Evolutionary conservation across 2,113 vertebrate species (phyloP).

Genomic region (Naja naja): DNA sequence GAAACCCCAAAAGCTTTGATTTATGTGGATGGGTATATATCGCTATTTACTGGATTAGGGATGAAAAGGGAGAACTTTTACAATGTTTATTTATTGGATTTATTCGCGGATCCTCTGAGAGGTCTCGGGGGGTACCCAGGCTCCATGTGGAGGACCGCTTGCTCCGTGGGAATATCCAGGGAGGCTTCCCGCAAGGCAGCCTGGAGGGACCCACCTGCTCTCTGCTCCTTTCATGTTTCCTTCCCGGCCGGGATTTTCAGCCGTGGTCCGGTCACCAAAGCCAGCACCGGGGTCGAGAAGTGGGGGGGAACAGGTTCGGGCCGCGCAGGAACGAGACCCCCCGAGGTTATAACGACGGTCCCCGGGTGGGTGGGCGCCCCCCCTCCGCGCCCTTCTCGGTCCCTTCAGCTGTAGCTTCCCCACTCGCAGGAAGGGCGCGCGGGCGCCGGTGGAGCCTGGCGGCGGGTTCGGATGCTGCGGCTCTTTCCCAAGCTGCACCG

Average conservation of each 20-base stretch:
- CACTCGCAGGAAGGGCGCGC: too few relatives aligned
- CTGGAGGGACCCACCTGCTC: background rate
- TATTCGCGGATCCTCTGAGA: background rate
- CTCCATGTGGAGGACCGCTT: background rate
- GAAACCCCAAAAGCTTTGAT: background rate
- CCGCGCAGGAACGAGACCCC: background rate
- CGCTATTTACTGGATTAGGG: background rate
- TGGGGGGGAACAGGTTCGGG: background rate
- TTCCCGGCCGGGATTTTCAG: background rate
- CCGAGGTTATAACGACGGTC: background rate
- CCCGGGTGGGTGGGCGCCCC: background rate
- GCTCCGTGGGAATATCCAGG: background rate
- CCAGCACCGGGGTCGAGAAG: background rate
- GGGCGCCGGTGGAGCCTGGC: background rate
- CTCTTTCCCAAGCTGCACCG: constrained; percentile 46
- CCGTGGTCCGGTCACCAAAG: background rate
- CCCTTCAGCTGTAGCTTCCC: rapidly evolving
- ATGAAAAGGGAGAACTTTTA: background rate
- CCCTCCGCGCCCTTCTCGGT: rapidly evolving
- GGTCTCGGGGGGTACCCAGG: background rate
- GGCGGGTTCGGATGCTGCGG: constrained; percentile 22
- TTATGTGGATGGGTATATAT: background rate
- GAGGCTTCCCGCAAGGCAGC: background rate
- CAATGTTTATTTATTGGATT: background rate
- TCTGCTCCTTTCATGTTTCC: background rate